Conservation (phyloP, 1,140 invertebrate genomes). For the Coenobita brevimanus region DNA sequence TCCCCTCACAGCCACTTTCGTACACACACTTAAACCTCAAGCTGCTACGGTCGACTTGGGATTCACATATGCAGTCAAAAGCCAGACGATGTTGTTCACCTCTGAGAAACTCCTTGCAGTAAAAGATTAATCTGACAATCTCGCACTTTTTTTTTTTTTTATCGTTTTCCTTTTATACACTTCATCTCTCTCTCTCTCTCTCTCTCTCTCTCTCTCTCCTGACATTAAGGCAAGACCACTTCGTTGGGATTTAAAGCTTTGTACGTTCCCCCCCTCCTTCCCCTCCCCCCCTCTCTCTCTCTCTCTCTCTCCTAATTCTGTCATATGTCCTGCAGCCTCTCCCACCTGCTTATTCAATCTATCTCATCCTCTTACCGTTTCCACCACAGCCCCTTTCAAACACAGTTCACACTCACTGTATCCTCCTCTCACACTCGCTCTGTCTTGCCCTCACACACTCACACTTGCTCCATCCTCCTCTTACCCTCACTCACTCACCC, state of each 20-base stretch:
- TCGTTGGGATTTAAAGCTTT: background rate
- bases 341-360: background rate
- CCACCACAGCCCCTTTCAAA: too few species aligned
- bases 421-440: background rate
- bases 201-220: background rate
- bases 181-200: background rate
- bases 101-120: too few species aligned
- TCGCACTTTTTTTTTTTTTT: background rate
- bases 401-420: too few species aligned
- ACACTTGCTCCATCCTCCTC: background rate
- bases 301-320: background rate
- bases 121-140: background rate
- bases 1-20: background rate
- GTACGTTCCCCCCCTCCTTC: background rate
- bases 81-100: too few species aligned
- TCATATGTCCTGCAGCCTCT: background rate
- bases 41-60: too few species aligned
- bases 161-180: background rate
- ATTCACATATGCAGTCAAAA: too few species aligned
- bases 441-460: background rate
- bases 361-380: background rate
- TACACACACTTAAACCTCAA: background rate
- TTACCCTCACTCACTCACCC: background rate
- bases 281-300: background rate
- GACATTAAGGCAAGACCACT: background rate